Evolutionary conservation across 2,113 vertebrate species (phyloP).

Genomic region (Pedetes capensis): DNA sequence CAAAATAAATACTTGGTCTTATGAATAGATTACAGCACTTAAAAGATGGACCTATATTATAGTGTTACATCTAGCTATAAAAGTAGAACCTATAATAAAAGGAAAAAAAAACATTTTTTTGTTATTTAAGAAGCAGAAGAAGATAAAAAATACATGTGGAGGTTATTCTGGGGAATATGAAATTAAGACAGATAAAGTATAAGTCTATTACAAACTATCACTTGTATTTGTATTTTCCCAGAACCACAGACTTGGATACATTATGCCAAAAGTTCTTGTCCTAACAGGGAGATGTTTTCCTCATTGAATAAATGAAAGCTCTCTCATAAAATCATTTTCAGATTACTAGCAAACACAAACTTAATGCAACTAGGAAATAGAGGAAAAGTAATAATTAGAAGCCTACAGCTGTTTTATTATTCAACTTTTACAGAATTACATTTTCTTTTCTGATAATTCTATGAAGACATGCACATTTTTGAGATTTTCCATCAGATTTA

Average conservation of each 20-base stretch:
- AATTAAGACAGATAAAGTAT: background rate
- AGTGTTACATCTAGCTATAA: background rate
- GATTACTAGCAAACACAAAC: background rate
- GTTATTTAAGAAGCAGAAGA: background rate
- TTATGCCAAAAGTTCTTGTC: background rate
- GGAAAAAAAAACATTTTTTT: background rate
- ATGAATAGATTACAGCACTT: background rate
- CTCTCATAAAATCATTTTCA: background rate
- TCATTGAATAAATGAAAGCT: background rate
- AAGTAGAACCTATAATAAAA: background rate
- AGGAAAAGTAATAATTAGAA: background rate
- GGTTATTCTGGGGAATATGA: background rate
- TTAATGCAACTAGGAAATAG: background rate
- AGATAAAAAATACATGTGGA: too few relatives aligned
- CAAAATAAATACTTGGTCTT: background rate
- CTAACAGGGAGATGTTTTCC: background rate
- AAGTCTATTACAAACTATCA: background rate
- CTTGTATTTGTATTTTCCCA: background rate
- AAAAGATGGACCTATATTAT: background rate
- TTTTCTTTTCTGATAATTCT: conserved; percentile 31
- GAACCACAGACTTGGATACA: background rate
- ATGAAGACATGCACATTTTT: background rate
- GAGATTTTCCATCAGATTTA: background rate
- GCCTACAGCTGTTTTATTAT: background rate
- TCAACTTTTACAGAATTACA: background rate